Percentiles rank a stretch among this genome's conserved stretches.
Conservation (phyloP, 2,113 vertebrate species). For the Alces alces region DNA sequence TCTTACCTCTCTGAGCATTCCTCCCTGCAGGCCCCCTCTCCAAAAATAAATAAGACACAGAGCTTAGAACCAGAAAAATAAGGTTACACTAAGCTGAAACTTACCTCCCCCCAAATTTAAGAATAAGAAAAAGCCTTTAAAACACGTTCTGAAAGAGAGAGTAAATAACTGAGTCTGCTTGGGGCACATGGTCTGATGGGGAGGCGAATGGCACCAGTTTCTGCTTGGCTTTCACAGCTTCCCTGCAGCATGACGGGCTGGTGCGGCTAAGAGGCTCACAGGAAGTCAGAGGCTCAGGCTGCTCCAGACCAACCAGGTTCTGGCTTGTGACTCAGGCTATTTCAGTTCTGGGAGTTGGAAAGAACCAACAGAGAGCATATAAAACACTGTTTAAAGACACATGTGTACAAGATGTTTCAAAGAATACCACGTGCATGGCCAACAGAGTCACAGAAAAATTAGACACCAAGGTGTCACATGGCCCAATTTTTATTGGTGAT, state of each 20-base stretch:
- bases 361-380: not conserved
- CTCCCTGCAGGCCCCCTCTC: not conserved
- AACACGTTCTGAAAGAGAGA: not conserved
- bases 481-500: not conserved
- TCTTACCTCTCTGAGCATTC: not conserved
- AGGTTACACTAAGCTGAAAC: not conserved
- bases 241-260: accelerated
- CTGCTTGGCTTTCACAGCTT: no score
- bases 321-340: not conserved
- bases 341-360: not conserved
- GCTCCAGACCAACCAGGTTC: not conserved
- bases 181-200: not conserved
- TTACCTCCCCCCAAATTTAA: not conserved
- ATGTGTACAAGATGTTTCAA: not conserved
- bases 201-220: accelerated
- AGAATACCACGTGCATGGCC: not conserved
- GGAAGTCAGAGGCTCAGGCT: not conserved
- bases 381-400: not conserved
- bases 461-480: not conserved
- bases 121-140: not conserved
- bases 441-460: not conserved
- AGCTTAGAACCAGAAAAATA: not conserved
- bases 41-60: not conserved
- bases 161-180: not conserved
- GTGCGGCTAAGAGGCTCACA: accelerated